Evolutionary conservation across 2,113 vertebrate species (phyloP).

Genomic region (Pandion haliaetus): DNA sequence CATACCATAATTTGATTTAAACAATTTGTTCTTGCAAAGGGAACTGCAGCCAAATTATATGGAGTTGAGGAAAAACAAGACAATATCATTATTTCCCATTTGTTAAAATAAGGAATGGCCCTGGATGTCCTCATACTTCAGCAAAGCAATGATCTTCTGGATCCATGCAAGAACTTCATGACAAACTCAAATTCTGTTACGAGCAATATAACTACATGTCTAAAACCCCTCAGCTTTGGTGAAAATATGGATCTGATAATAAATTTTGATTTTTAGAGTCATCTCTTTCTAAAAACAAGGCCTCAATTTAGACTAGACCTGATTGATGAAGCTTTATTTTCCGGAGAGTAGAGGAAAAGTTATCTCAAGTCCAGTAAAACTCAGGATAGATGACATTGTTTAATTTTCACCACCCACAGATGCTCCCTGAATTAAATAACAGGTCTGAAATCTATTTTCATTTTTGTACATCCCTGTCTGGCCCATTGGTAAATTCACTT

Average conservation of each 20-base stretch:
- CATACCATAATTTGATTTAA: constrained; percentile 5
- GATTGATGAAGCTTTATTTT: background rate
- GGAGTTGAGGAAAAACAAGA: background rate
- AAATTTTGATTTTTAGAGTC: background rate
- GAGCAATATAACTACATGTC: background rate
- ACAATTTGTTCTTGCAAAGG: background rate
- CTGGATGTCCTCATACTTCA: background rate
- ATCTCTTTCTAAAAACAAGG: background rate
- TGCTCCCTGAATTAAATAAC: constrained; percentile 16
- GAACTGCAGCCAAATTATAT: background rate
- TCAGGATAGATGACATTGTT: background rate
- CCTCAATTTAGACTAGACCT: background rate
- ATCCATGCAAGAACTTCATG: background rate
- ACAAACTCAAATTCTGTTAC: background rate
- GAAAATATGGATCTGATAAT: background rate
- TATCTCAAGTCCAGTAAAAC: background rate
- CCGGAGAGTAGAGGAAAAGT: background rate
- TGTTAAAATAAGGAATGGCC: background rate
- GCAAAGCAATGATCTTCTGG: background rate
- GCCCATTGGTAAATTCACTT: background rate
- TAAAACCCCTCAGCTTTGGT: background rate
- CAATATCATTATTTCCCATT: background rate
- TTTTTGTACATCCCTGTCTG: background rate
- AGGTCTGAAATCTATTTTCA: constrained; percentile 11
- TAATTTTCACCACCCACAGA: background rate